Evolutionary conservation across 1,140 invertebrate genomes (phyloP), one percentile per base, ranked within the genome.

Genomic region (Steinernema khuongi): DNA sequence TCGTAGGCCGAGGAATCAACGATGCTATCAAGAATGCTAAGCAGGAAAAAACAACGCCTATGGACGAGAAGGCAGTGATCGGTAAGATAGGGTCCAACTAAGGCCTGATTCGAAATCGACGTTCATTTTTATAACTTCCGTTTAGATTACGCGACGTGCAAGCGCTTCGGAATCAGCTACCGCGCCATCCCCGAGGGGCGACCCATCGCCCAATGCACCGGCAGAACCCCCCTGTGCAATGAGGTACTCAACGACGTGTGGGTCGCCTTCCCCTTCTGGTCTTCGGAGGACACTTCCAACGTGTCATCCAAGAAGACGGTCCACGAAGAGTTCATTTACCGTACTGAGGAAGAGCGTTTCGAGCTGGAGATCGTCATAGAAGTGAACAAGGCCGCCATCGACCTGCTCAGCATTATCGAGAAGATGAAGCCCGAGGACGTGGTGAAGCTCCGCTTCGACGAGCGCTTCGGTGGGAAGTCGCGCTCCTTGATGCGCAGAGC

Each of bases 201-300:
- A 93, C 0, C 92, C 92, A 36, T 22, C 18, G 68, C 69, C 31
- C 26, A 74, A 79, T 97, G 95, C 86, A 92, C 92, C 32, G 95
- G 95, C 1, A 88, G 95, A 69, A 96, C 93, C 1, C 86, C 90
- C 30, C 87, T 97, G 0, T 97, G 94, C 86, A 85, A 85, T 79
- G 67, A 87, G 86, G 94, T 97, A 28, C 87, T 99, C 0, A 99
- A 99, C 85, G 94, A 98, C 84, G 95, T 93, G 4, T 98, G 94
- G 94, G 95, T 98, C 0, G 97, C 94, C 0, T 97, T 98, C 85
- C 96, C 96, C 0, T 94, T 94, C 0, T 99, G 95, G 95, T 75
- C 80, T 22, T 96, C 94, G 2, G 96, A 99, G 86, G 96, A 99
- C 82, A 96, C 94, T 4, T 96, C 94, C 0, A 97, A 97, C 88